A percentile compares a stretch with the other conserved stretches of the same genome.
phyloP scores from a whole-genome alignment of 2,888 invertebrate genomes.

The Plagiodera versicolora region DNA sequence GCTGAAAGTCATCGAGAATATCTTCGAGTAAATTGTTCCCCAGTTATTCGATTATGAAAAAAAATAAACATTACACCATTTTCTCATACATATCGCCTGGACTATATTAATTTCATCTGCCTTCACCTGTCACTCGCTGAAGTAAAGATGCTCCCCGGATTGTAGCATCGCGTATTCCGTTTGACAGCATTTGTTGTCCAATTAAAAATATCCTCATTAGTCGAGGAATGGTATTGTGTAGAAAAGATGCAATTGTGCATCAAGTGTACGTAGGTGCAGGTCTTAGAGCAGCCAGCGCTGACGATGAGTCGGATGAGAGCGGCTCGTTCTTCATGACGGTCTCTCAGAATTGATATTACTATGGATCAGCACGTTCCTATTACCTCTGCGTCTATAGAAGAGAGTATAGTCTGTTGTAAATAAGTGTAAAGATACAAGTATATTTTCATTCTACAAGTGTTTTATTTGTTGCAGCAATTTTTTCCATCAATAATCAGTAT shows the following conservation, averaged over 20 bases:
- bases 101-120: background rate
- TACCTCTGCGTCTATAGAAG: background rate
- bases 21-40: too few species aligned
- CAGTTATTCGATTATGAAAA: too few species aligned
- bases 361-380: conserved; percentile 22
- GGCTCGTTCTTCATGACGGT: conserved; percentile 11
- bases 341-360: conserved; percentile 27
- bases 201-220: conserved; percentile 38
- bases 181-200: conserved; percentile 36
- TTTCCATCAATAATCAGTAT: too few species aligned
- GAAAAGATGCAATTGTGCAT: conserved; percentile 27
- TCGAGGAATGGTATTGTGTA: conserved; percentile 30
- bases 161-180: conserved; percentile 31
- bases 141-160: conserved; percentile 4
- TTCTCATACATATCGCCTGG: background rate
- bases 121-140: background rate
- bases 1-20: too few species aligned
- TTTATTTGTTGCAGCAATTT: background rate
- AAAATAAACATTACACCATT: too few species aligned
- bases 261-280: background rate
- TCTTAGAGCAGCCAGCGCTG: background rate
- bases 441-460: background rate
- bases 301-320: conserved; percentile 8
- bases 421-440: background rate
- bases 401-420: background rate